A percentile compares a stretch with the other conserved stretches of the same genome.
phyloP scores from a whole-genome alignment of 2,113 vertebrate genomes.

The Brachypodius melanocephalos region DNA sequence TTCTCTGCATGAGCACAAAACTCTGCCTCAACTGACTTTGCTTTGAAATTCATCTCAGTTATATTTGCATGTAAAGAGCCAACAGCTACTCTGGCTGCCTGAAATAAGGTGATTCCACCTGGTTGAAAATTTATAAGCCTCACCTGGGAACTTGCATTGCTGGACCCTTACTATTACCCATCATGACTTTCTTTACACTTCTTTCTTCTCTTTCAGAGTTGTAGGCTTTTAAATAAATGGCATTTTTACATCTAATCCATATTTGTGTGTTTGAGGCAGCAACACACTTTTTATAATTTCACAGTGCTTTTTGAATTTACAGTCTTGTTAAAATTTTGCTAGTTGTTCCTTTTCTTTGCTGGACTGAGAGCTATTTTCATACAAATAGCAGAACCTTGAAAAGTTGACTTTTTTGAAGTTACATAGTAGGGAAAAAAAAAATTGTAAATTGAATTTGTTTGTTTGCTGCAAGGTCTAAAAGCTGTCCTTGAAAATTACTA shows the following conservation, averaged over 20 bases:
- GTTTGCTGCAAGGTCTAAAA: background rate
- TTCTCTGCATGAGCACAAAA: background rate
- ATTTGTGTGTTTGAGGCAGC: background rate
- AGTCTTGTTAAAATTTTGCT: background rate
- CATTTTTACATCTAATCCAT: background rate
- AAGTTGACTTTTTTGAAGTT: background rate
- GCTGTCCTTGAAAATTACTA: background rate
- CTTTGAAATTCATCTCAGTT: background rate
- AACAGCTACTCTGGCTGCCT: background rate
- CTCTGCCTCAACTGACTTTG: background rate
- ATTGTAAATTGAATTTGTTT: background rate
- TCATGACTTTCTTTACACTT: background rate
- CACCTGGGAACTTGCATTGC: background rate
- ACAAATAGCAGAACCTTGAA: background rate
- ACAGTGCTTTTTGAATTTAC: background rate
- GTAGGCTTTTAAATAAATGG: background rate
- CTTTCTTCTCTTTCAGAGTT: background rate
- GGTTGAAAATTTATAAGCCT: background rate
- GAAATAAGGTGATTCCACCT: background rate
- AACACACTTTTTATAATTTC: background rate
- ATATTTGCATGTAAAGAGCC: background rate
- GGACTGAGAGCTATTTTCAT: background rate
- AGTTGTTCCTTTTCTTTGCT: background rate
- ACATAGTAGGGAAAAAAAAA: background rate
- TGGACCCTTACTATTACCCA: background rate